These are phyloP conservation scores for Anarhynchus alexandrinus DNA, from an alignment of 2,113 vertebrate genomes.

Conservation along the genomic window DNA sequence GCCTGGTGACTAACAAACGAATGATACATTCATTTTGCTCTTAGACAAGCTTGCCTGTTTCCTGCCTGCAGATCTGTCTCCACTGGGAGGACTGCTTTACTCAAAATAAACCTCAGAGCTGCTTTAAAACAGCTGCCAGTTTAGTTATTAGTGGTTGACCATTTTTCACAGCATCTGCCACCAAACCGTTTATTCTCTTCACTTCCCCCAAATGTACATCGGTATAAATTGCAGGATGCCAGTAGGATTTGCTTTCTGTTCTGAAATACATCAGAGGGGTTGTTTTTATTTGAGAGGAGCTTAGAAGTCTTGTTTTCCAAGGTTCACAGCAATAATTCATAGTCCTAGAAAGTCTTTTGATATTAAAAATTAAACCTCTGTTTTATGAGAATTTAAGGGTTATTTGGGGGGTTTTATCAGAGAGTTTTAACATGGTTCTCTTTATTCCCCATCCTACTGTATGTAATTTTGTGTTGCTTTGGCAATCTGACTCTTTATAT, in stretches of 20 bases:
- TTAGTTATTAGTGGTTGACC: background rate
- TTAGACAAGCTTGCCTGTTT: background rate
- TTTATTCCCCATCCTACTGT: background rate
- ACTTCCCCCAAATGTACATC: background rate
- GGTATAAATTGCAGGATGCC: background rate
- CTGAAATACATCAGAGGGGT: background rate
- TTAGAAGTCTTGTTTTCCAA: background rate
- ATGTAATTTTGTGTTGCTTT: background rate
- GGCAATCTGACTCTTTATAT: background rate
- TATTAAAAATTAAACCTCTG: slow-evolving; percentile 32
- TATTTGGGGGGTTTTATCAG: background rate
- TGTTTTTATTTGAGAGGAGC: background rate
- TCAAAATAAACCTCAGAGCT: background rate
- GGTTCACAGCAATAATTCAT: background rate
- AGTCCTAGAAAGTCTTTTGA: background rate
- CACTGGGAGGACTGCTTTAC: background rate
- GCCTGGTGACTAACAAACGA: accelerated
- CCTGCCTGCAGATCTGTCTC: background rate
- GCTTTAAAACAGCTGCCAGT: background rate
- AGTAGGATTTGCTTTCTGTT: background rate
- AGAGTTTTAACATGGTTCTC: background rate
- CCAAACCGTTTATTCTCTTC: background rate
- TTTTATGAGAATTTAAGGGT: slow-evolving; percentile 4
- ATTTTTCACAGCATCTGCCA: background rate
- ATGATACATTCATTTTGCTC: background rate